Conservation (phyloP, 2,113 vertebrate genomes). For the Heloderma charlesbogerti region DNA sequence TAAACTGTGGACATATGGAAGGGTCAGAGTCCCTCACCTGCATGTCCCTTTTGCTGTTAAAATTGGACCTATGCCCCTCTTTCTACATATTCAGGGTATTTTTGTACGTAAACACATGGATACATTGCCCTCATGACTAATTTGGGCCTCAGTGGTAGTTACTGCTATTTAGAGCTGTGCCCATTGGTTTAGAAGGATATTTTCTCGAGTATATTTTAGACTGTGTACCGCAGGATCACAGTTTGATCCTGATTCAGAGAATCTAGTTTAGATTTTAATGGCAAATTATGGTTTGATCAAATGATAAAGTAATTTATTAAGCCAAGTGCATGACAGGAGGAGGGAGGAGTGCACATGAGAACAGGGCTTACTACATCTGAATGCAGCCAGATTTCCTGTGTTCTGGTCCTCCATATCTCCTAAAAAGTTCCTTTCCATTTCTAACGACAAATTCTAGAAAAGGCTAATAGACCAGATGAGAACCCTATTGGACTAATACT, state of each 20-base stretch:
- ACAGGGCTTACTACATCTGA: neutral
- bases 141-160: neutral
- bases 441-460: conserved; percentile 63
- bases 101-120: too few relatives aligned
- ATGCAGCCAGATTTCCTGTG: conserved; percentile 47
- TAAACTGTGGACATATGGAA: too few relatives aligned
- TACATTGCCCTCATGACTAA: neutral
- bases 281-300: neutral
- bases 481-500: conserved; percentile 54
- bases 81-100: too few relatives aligned
- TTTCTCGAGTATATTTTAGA: neutral
- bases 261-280: neutral
- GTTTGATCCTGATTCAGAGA: neutral
- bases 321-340: neutral
- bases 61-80: too few relatives aligned
- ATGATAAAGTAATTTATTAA: neutral
- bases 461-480: conserved; percentile 64
- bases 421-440: conserved; percentile 62
- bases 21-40: too few relatives aligned
- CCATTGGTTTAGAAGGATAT: too few relatives aligned
- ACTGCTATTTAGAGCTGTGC: neutral
- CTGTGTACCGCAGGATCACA: neutral
- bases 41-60: too few relatives aligned
- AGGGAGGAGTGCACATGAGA: neutral
- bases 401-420: neutral